These are phyloP conservation scores for Gymnogyps californianus DNA, from an alignment of 2,113 vertebrate genomes.

Conservation along the genomic window DNA sequence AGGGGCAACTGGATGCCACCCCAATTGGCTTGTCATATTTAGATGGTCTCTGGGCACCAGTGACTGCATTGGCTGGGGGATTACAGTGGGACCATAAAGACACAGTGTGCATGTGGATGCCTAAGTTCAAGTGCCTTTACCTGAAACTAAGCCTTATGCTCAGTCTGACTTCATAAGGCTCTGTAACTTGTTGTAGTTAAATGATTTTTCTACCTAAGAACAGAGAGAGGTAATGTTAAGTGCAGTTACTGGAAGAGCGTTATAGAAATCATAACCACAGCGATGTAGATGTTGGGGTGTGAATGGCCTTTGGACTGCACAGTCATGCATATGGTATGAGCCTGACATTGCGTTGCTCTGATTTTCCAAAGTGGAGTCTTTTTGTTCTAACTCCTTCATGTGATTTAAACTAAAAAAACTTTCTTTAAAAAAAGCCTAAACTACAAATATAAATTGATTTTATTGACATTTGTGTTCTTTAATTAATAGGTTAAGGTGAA, in stretches of 20 bases:
- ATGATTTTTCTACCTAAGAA: background rate
- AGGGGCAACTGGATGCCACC: background rate
- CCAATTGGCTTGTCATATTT: background rate
- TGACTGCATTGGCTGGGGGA: background rate
- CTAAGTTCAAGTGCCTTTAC: background rate
- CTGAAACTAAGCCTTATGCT: background rate
- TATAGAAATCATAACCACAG: background rate
- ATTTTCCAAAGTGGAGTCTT: background rate
- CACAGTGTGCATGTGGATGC: fast-evolving
- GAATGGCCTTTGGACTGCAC: background rate
- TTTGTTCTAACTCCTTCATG: background rate
- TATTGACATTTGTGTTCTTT: background rate
- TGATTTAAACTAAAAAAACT: background rate
- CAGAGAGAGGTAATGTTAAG: background rate
- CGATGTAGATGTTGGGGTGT: background rate
- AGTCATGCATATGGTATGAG: background rate
- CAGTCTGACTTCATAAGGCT: background rate
- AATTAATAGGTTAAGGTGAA: background rate
- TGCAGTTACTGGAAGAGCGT: background rate
- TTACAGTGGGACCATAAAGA: fast-evolving
- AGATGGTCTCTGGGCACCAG: background rate
- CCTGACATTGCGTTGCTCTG: background rate
- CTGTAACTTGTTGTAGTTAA: background rate
- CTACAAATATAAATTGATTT: background rate
- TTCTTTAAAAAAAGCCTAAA: background rate